These are phyloP conservation scores for Ligdia adustata DNA, from an alignment of 2,888 invertebrate genomes.

Conservation along the genomic window DNA sequence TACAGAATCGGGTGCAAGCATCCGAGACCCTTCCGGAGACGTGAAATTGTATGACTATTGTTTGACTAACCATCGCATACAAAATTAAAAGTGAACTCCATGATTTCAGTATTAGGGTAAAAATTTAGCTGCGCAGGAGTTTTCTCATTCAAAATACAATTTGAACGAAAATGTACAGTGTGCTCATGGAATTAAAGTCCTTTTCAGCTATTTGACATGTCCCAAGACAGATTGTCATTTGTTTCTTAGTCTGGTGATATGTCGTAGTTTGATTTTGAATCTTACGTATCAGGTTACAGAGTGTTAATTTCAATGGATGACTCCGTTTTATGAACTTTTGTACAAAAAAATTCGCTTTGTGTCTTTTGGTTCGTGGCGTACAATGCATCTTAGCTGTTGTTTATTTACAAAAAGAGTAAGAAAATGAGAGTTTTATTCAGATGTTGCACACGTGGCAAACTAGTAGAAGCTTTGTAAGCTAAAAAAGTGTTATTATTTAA, in stretches of 20 bases:
- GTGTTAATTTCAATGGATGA: conserved; percentile 33
- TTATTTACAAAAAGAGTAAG: too few relatives aligned
- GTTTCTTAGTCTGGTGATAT: conserved; percentile 8
- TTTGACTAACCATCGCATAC: conserved; percentile 23
- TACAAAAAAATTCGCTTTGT: conserved; percentile 28
- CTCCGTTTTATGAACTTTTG: conserved; percentile 15
- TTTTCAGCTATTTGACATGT: conserved; percentile 9
- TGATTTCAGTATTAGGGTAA: conserved; percentile 1
- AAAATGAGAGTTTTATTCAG: too few relatives aligned
- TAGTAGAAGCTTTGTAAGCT: too few relatives aligned
- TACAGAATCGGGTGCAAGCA: conserved; percentile 50
- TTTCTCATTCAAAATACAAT: conserved; percentile 5
- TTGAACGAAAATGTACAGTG: background rate
- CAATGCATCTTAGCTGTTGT: conserved; percentile 18
- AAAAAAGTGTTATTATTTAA: too few relatives aligned
- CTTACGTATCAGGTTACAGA: conserved; percentile 10
- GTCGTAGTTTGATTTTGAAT: background rate
- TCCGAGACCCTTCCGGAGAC: conserved; percentile 47
- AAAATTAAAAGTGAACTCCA: too few relatives aligned
- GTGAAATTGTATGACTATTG: conserved; percentile 62
- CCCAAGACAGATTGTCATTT: conserved; percentile 19
- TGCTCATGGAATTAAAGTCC: conserved; percentile 17
- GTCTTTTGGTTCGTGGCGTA: conserved; percentile 39
- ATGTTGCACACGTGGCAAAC: too few relatives aligned
- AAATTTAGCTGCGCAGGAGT: conserved; percentile 15